Evolutionary conservation across 2,888 invertebrate genomes (phyloP).

Genomic region (Rhodophaea formosa): DNA sequence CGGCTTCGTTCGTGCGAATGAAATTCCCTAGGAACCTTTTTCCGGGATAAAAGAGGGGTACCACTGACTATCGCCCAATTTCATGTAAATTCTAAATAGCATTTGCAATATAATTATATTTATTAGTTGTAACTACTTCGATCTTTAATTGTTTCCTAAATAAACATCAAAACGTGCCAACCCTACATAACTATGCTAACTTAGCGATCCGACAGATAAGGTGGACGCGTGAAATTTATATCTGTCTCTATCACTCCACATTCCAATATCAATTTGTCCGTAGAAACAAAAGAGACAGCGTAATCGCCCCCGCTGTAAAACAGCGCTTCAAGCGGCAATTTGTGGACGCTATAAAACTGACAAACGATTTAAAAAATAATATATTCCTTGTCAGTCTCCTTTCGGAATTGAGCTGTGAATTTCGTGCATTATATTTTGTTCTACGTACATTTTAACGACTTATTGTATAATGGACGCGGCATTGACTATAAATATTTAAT

Average conservation of each 20-base stretch:
- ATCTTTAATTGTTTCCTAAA: too few relatives aligned
- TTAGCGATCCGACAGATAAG: conserved; percentile 38
- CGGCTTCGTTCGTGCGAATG: too few relatives aligned
- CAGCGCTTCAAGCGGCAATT: conserved; percentile 30
- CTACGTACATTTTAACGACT: too few relatives aligned
- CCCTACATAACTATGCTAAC: conserved; percentile 50
- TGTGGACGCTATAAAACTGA: conserved; percentile 19
- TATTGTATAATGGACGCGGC: too few relatives aligned
- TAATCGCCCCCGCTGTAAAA: conserved; percentile 34
- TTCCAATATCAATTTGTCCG: conserved; percentile 51
- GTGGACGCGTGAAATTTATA: conserved; percentile 51
- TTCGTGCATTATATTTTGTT: background rate
- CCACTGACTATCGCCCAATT: too few relatives aligned
- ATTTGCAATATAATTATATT: too few relatives aligned
- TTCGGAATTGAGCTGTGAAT: conserved; percentile 24
- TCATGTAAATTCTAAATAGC: too few relatives aligned
- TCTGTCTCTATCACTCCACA: conserved; percentile 54
- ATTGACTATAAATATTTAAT: too few relatives aligned
- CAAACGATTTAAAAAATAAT: conserved; percentile 20
- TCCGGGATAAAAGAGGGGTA: too few relatives aligned
- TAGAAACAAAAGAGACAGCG: conserved; percentile 46
- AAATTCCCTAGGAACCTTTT: too few relatives aligned
- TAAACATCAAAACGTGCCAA: conserved; percentile 27
- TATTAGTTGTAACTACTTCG: too few relatives aligned
- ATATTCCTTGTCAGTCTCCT: conserved; percentile 15